Conservation (phyloP, 2,888 invertebrate genomes). For the Agrilus mali region DNA sequence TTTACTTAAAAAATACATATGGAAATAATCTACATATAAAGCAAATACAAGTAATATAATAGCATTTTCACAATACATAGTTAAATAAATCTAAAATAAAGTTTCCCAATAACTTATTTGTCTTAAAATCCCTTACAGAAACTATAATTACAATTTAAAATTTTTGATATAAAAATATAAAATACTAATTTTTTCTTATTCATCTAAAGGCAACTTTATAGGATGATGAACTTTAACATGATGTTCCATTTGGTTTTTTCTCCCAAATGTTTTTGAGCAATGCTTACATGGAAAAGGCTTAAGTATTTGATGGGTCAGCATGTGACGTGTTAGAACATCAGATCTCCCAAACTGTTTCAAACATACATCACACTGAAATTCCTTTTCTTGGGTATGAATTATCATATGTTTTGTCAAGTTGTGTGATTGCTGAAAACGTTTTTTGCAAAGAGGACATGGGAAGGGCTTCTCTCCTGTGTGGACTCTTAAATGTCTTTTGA, state of each 20-base stretch:
- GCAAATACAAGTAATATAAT: too few species aligned
- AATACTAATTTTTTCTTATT: too few species aligned
- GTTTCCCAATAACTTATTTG: too few species aligned
- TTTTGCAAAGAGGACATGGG: slow-evolving; percentile 23
- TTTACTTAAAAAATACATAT: too few species aligned
- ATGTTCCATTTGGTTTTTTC: slow-evolving; percentile 14
- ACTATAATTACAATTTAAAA: too few species aligned
- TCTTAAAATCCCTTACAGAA: too few species aligned
- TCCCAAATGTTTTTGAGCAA: slow-evolving; percentile 27
- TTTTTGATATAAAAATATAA: too few species aligned
- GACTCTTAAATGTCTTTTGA: slow-evolving; percentile 29
- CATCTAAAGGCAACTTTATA: too few species aligned
- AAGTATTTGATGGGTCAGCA: slow-evolving; percentile 28
- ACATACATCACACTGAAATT: slow-evolving; percentile 29
- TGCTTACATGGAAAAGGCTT: slow-evolving; percentile 27
- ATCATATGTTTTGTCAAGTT: slow-evolving; percentile 31
- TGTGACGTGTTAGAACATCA: slow-evolving; percentile 29
- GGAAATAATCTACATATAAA: too few species aligned
- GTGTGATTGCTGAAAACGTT: slow-evolving; percentile 24
- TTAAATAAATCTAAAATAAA: too few species aligned
- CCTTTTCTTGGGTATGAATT: slow-evolving; percentile 29
- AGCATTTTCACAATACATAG: too few species aligned
- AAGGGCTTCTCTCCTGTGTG: slow-evolving; percentile 33
- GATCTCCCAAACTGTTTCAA: slow-evolving; percentile 29
- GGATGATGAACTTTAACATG: slow-evolving; percentile 12